phyloP scores from a whole-genome alignment of 1,140 invertebrate species.

The Cydia splendana region DNA sequence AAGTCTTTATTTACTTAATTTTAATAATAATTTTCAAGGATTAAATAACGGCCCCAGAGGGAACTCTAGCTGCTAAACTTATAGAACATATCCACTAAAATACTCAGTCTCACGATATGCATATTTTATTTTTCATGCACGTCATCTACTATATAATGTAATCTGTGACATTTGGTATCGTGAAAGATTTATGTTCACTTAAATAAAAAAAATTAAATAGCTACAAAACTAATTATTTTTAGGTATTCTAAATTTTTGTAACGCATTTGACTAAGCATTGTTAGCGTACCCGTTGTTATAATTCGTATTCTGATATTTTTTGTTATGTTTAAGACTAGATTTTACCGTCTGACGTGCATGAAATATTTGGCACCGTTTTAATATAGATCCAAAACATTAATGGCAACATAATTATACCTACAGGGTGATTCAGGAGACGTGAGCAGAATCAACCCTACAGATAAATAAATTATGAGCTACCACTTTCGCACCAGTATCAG shows the following conservation, averaged over 20 bases:
- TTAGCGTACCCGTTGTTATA: neutral
- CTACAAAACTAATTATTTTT: neutral
- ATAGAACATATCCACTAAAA: slow-evolving; percentile 39
- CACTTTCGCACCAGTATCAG: too few relatives aligned
- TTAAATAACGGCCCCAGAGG: slow-evolving; percentile 1
- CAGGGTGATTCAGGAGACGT: too few relatives aligned
- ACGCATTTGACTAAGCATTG: neutral
- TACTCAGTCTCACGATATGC: slow-evolving; percentile 46
- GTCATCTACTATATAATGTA: neutral
- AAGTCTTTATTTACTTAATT: slow-evolving; percentile 12
- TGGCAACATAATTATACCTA: neutral
- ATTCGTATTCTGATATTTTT: neutral
- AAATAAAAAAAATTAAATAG: too few relatives aligned
- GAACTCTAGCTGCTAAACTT: slow-evolving; percentile 16
- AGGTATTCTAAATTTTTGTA: neutral
- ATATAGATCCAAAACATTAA: neutral
- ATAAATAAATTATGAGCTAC: too few relatives aligned
- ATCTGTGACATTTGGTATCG: neutral
- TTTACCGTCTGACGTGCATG: neutral
- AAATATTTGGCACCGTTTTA: slow-evolving; percentile 10
- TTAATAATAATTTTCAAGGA: slow-evolving; percentile 8
- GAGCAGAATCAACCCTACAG: too few relatives aligned
- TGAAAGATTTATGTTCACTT: too few relatives aligned
- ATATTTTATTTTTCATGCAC: slow-evolving; percentile 26
- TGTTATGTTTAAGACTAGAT: neutral